A percentile compares a stretch with the other conserved stretches of the same genome.
These are phyloP conservation scores for Mormyrops boulengeri DNA, from an alignment of 2,797 vertebrate species.

Conservation along the genomic window DNA sequence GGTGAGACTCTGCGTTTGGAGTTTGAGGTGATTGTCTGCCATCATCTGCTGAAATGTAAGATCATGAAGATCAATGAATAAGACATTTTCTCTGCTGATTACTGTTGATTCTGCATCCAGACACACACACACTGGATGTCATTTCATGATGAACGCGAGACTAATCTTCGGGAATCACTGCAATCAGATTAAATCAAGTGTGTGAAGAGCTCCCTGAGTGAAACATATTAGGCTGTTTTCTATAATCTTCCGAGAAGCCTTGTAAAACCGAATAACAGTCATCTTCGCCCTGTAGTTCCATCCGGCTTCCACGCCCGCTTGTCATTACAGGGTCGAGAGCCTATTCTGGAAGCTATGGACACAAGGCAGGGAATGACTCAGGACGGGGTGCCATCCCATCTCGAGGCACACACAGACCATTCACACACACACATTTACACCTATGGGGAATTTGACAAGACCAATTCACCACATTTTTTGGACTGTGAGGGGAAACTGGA, in stretches of 20 bases:
- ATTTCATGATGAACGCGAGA: neutral
- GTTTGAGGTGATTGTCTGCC: neutral
- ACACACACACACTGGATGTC: neutral
- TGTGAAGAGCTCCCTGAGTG: neutral
- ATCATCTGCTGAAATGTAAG: neutral
- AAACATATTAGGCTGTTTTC: neutral
- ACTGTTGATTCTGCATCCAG: neutral
- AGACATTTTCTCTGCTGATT: neutral
- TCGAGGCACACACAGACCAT: neutral
- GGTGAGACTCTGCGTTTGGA: neutral
- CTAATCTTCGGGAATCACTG: neutral
- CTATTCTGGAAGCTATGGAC: neutral
- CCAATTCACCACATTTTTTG: neutral
- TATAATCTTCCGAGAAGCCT: neutral
- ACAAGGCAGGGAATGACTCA: neutral
- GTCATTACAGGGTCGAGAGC: neutral
- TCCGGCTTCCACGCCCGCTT: neutral
- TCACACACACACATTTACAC: neutral
- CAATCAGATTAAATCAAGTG: neutral
- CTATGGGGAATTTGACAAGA: neutral
- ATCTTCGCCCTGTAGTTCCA: neutral
- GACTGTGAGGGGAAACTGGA: neutral
- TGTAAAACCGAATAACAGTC: neutral
- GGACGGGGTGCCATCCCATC: neutral
- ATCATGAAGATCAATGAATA: neutral